A percentile compares a stretch with the other conserved stretches of the same genome.
phyloP scores from a whole-genome alignment of 2,888 invertebrate species.

The Melipona beecheii region DNA sequence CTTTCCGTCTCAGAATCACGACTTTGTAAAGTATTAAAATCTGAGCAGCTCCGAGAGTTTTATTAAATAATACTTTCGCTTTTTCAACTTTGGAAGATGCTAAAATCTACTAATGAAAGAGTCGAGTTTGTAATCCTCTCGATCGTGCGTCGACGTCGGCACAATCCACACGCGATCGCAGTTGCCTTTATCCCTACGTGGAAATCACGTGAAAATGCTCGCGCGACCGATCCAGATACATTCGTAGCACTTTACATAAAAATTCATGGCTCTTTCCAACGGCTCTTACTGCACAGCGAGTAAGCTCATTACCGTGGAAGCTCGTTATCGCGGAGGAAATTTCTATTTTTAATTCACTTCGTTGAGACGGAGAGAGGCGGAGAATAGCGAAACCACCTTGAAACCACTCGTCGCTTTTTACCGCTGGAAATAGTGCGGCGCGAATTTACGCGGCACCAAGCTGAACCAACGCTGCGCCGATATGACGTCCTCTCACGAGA shows the following conservation, averaged over 20 bases:
- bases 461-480: constrained; percentile 43
- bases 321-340: neutral
- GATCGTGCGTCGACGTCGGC: constrained; percentile 1
- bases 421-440: constrained; percentile 24
- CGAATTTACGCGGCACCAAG: constrained; percentile 32
- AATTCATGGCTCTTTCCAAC: neutral
- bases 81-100: neutral
- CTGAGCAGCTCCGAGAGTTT: too few species aligned
- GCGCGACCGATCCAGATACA: constrained; percentile 8
- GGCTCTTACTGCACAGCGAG: neutral
- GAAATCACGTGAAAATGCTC: constrained; percentile 37
- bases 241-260: constrained; percentile 8
- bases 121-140: constrained; percentile 9
- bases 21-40: too few species aligned
- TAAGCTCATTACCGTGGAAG: neutral
- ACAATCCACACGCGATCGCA: constrained; percentile 32
- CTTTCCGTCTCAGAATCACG: too few species aligned
- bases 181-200: constrained; percentile 16
- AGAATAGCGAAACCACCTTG: neutral
- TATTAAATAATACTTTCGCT: neutral
- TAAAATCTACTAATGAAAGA: neutral
- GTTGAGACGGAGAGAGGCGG: too few species aligned
- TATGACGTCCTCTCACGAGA: constrained; percentile 52
- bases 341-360: neutral
- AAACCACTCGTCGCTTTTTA: neutral